Evolutionary conservation across 2,888 invertebrate genomes (phyloP).

Genomic region (Pterobdella sp.): DNA sequence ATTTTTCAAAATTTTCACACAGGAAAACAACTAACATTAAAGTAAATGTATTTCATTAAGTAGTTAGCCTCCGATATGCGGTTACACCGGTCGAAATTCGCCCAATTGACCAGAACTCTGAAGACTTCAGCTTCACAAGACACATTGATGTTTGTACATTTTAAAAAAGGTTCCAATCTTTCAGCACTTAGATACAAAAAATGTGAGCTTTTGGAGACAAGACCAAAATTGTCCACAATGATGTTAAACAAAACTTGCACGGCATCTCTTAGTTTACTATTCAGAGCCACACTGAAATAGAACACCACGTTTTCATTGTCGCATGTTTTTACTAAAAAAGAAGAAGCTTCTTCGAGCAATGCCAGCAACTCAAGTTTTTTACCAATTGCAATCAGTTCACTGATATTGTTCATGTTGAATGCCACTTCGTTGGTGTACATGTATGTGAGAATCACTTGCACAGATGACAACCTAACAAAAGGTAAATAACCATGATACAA

Average conservation of each 20-base stretch:
- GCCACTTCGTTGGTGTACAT: slow-evolving; percentile 9
- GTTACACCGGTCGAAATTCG: slow-evolving; percentile 15
- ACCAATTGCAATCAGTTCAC: slow-evolving; percentile 10
- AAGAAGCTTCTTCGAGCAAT: background rate
- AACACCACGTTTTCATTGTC: slow-evolving; percentile 21
- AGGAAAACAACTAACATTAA: background rate
- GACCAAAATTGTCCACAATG: slow-evolving; percentile 16
- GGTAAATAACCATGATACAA: too few relatives aligned
- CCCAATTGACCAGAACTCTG: slow-evolving; percentile 14
- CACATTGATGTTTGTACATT: slow-evolving; percentile 20
- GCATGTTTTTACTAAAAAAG: slow-evolving; percentile 3
- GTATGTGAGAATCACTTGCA: slow-evolving; percentile 16
- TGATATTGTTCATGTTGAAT: slow-evolving; percentile 21
- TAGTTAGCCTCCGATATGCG: slow-evolving; percentile 11
- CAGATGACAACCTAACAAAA: slow-evolving; percentile 2
- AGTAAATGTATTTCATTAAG: slow-evolving; percentile 14
- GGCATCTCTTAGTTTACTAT: slow-evolving; percentile 11
- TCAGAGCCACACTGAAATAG: slow-evolving; percentile 16
- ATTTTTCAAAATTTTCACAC: too few relatives aligned
- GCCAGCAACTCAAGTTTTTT: slow-evolving; percentile 9
- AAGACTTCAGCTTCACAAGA: slow-evolving; percentile 17
- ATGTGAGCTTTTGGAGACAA: slow-evolving; percentile 14
- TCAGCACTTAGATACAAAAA: slow-evolving; percentile 20
- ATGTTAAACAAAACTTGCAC: slow-evolving; percentile 22
- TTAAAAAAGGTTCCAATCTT: slow-evolving; percentile 18